Evolutionary conservation across 2,113 vertebrate species (phyloP), one percentile per base, ranked within the genome.

Genomic region (Crotalus helleri): DNA sequence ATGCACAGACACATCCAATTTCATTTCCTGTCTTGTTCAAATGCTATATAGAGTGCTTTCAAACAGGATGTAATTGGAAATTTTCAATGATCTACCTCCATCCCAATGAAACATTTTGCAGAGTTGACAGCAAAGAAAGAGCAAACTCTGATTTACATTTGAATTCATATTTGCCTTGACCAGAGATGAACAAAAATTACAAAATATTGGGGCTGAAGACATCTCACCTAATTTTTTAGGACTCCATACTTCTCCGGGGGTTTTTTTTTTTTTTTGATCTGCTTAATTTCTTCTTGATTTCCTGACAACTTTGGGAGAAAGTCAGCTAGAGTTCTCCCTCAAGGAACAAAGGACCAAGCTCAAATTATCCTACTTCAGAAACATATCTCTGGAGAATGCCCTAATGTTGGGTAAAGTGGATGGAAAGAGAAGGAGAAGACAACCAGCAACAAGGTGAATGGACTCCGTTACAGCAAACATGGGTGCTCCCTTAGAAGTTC

Each of bases 51-150:
- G 39, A 21, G 33, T 39, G 69, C 19, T 81, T 81, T 39, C 69
- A 21, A 81, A 81, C 33, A 81, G 15, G 3, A 19, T 81, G 3
- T 13, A 81, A 81, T 9, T 81, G 33, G 17, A 39, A 39, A 93
- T 95, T 92, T 93, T 89, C 3, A 0, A 86, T 1, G 8, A 69
- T 90, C 59, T 74, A 4, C 44, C 54, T 44, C 90, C n/a, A 0
- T 88, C 91, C 94, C 91, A 91, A 61, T 23, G 90, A 86, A 69
- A 91, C 94, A 85, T 89, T 91, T 91, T 59, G 86, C 89, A 91
- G 91, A 91, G 88, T 33, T 95, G 94, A 92, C 95, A 95, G 93
- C 88, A 90, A 94, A 59, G 93, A 90, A 93, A 92, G 94, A 94
- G 49, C 19, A 74, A 94, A 95, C 13, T 0, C 5, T 55, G 51